Evolutionary conservation across 2,888 invertebrate genomes (phyloP).

Genomic region (Calliphora vomitoria): DNA sequence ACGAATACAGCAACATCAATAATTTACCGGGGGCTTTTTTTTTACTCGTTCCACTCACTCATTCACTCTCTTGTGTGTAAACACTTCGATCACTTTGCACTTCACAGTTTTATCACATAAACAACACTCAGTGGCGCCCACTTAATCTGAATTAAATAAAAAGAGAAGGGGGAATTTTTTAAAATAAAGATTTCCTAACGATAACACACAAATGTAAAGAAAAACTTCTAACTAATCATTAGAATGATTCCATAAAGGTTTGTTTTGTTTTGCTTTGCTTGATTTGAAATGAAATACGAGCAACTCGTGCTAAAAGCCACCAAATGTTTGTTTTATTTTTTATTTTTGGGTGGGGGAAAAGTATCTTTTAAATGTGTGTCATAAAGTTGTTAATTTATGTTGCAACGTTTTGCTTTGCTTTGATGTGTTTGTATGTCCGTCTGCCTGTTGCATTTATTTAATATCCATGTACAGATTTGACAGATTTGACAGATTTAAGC

Average conservation of each 20-base stretch:
- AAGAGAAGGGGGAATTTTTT: background rate
- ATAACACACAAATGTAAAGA: background rate
- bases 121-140: slow-evolving; percentile 65
- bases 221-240: background rate
- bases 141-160: slow-evolving; percentile 30
- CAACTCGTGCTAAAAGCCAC: slow-evolving; percentile 40
- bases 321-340: background rate
- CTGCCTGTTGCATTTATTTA: background rate
- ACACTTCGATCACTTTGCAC: slow-evolving; percentile 18
- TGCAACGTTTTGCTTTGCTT: slow-evolving; percentile 8
- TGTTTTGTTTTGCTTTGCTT: background rate
- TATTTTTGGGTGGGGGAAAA: background rate
- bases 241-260: background rate
- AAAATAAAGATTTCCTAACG: background rate
- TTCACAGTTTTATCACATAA: slow-evolving; percentile 24
- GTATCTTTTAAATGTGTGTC: slow-evolving; percentile 10
- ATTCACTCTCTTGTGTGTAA: slow-evolving; percentile 2
- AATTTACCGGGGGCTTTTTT: background rate
- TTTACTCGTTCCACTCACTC: background rate
- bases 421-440: background rate
- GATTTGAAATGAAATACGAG: slow-evolving; percentile 42
- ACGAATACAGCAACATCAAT: background rate
- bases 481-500: background rate
- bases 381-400: slow-evolving; percentile 31
- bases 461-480: background rate